A percentile compares a stretch with the other conserved stretches of the same genome.
phyloP scores from a whole-genome alignment of 2,888 invertebrate genomes.

The Chaitophorus viminalis region DNA sequence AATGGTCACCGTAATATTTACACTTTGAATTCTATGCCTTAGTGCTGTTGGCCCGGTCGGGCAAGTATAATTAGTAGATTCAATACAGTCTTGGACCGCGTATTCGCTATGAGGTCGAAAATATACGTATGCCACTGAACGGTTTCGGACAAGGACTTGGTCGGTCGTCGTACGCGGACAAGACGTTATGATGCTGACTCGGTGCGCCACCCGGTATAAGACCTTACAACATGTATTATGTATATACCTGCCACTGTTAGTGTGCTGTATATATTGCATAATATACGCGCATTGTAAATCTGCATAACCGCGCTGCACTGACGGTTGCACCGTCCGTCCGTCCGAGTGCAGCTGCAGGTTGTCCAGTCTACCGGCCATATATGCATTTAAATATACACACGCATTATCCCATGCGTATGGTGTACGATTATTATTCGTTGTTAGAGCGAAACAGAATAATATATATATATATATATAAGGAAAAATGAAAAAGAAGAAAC shows the following conservation, averaged over 20 bases:
- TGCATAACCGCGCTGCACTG: slow-evolving; percentile 8
- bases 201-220: no score
- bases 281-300: neutral
- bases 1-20: no score
- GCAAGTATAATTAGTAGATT: no score
- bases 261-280: neutral
- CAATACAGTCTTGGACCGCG: no score
- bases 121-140: no score
- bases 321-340: neutral
- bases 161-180: no score
- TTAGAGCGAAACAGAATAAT: neutral
- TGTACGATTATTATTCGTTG: neutral
- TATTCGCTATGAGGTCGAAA: no score
- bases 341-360: neutral
- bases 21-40: no score
- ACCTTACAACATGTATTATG: neutral
- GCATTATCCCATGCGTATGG: neutral
- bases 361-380: slow-evolving; percentile 27
- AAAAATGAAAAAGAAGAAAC: slow-evolving; percentile 12
- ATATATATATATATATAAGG: no score
- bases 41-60: no score
- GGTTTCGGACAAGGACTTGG: no score
- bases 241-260: neutral
- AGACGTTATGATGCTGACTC: no score
- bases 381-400: slow-evolving; percentile 22